These are phyloP conservation scores for Microcebus lehilahytsara DNA, from an alignment of 2,113 vertebrate genomes.

Conservation along the genomic window DNA sequence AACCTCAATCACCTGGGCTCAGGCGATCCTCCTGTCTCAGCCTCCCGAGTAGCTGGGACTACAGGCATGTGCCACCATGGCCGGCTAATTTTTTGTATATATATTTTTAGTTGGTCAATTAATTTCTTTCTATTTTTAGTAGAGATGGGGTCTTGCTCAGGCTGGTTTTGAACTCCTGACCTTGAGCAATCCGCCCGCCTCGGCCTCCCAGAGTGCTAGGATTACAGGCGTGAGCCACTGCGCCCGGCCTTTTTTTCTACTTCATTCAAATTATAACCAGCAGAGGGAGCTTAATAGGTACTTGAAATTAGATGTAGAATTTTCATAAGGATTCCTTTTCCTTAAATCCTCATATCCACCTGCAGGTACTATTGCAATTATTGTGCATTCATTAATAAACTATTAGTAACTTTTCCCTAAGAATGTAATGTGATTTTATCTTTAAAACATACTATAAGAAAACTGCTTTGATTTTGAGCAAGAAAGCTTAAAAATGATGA, in stretches of 20 bases:
- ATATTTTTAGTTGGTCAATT: too few species aligned
- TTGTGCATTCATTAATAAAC: conserved; percentile 13
- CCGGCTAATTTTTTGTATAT: too few species aligned
- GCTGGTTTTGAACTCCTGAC: too few species aligned
- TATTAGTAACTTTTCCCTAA: conserved; percentile 6
- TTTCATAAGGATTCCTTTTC: background rate
- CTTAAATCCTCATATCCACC: background rate
- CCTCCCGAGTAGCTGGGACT: too few species aligned
- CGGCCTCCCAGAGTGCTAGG: too few species aligned
- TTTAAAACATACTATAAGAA: conserved; percentile 49
- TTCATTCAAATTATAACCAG: conserved; percentile 48
- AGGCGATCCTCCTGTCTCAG: too few species aligned
- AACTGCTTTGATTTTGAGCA: conserved; percentile 36
- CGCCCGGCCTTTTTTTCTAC: background rate
- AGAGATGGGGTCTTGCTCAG: too few species aligned
- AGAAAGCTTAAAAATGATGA: conserved; percentile 14
- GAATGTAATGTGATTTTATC: background rate
- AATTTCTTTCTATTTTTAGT: too few species aligned
- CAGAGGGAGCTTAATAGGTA: conserved; percentile 47
- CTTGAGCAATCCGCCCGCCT: too few species aligned
- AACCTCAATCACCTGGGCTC: too few species aligned
- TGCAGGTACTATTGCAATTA: background rate
- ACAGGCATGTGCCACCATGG: too few species aligned
- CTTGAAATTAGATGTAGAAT: background rate
- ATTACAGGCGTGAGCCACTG: too few species aligned